phyloP scores from a whole-genome alignment of 2,113 vertebrate genomes.

The Bufo gargarizans region DNA sequence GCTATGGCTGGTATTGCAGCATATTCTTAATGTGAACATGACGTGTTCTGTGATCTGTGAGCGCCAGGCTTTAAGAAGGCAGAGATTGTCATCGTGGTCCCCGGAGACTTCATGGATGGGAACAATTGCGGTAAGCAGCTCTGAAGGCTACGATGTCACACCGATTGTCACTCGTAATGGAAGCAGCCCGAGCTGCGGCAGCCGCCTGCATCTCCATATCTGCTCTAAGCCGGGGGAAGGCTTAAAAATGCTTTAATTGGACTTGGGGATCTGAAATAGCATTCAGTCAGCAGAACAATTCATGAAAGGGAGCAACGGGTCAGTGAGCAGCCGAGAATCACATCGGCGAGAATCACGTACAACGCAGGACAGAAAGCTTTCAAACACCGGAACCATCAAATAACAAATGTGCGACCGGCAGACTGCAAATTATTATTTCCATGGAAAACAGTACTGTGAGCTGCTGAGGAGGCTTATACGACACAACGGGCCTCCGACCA shows the following conservation, averaged over 20 bases:
- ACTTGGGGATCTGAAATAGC: conserved; percentile 36
- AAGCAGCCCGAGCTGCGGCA: not conserved
- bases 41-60: not conserved
- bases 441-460: too few relatives aligned
- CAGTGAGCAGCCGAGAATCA: conserved; percentile 6
- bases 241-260: conserved; percentile 24
- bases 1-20: too few relatives aligned
- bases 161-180: conserved; percentile 50
- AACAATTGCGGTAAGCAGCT: not conserved
- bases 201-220: conserved; percentile 28
- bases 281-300: conserved; percentile 15
- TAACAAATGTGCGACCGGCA: not conserved
- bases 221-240: not conserved
- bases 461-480: not conserved
- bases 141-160: conserved; percentile 39
- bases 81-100: not conserved
- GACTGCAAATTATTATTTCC: too few relatives aligned
- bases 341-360: not conserved
- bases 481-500: not conserved
- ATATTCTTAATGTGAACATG: not conserved
- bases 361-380: not conserved
- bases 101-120: conserved; percentile 22
- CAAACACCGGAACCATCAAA: not conserved
- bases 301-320: conserved; percentile 11
- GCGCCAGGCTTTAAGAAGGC: not conserved